Percentiles rank a stretch among this genome's conserved stretches.
Evolutionary conservation across 2,797 vertebrate genomes (phyloP).

Genomic region (Brachyalestes nurse): DNA sequence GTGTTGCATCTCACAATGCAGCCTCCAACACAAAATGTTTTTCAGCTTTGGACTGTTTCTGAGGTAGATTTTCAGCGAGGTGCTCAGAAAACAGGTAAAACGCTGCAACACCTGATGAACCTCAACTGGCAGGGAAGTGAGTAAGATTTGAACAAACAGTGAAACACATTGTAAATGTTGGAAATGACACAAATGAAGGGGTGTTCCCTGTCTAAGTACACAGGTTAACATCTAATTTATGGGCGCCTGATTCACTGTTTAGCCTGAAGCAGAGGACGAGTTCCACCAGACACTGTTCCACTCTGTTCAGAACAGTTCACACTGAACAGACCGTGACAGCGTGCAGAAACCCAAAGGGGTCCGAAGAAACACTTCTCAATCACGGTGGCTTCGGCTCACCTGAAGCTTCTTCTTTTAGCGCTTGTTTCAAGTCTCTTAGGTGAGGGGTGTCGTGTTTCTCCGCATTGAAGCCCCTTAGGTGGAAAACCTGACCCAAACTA

Average conservation of each 20-base stretch:
- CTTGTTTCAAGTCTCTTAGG: slow-evolving; percentile 5
- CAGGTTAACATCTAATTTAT: slow-evolving; percentile 54
- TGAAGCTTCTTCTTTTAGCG: slow-evolving; percentile 17
- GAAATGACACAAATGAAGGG: slow-evolving; percentile 42
- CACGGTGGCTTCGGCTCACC: slow-evolving; percentile 1
- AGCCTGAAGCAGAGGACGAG: slow-evolving; percentile 37
- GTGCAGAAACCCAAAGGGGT: slow-evolving; percentile 3
- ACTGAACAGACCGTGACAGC: not conserved
- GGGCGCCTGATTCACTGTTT: slow-evolving; percentile 42
- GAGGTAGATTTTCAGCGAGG: not conserved
- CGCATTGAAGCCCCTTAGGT: slow-evolving; percentile 22
- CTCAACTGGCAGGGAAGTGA: not conserved
- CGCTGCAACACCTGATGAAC: not conserved
- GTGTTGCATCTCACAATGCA: slow-evolving; percentile 47
- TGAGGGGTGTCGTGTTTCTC: slow-evolving; percentile 46
- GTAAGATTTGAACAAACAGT: slow-evolving; percentile 10
- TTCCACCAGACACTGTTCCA: slow-evolving; percentile 52
- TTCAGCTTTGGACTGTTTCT: slow-evolving; percentile 2
- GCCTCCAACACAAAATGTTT: slow-evolving; percentile 20
- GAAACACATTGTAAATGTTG: slow-evolving; percentile 41
- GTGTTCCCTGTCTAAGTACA: slow-evolving; percentile 54
- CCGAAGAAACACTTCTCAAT: not conserved
- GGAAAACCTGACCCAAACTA: slow-evolving; percentile 25
- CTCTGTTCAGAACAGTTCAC: slow-evolving; percentile 48
- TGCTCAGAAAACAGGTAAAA: not conserved